Conservation (phyloP, 2,888 invertebrate species). For the Troides aeacus region DNA sequence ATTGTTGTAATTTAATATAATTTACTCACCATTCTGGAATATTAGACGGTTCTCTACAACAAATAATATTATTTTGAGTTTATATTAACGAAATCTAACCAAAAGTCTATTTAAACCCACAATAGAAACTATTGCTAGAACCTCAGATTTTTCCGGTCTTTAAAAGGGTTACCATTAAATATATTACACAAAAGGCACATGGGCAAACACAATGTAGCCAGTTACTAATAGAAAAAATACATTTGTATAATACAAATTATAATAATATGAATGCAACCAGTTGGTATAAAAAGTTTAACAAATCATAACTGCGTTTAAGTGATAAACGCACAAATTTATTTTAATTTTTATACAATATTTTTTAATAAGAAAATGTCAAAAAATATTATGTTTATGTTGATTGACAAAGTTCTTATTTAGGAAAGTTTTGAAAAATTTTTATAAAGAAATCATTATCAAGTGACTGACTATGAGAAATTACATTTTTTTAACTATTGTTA, state of each 20-base stretch:
- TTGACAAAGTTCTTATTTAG: no score
- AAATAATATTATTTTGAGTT: conserved; percentile 4
- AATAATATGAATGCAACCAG: no score
- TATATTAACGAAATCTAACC: conserved; percentile 20
- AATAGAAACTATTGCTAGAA: conserved; percentile 14
- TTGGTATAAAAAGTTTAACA: no score
- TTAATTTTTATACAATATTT: no score
- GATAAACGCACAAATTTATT: no score
- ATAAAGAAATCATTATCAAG: no score
- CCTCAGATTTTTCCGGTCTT: conserved; percentile 2
- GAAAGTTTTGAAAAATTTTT: no score
- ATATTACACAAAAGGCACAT: neutral
- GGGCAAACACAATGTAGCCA: neutral
- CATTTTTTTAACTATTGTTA: neutral
- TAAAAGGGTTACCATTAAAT: conserved; percentile 4
- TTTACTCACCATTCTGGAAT: conserved; percentile 26
- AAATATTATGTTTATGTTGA: no score
- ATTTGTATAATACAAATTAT: no score
- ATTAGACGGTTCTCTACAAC: neutral
- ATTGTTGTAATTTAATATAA: neutral
- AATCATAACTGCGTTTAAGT: no score
- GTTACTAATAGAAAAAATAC: neutral
- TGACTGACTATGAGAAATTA: neutral
- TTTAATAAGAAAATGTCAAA: no score
- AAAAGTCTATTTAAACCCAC: conserved; percentile 8